Evolutionary conservation across 64 coral and sea anemone genomes (phyloP).

Genomic region (Montipora sp.): DNA sequence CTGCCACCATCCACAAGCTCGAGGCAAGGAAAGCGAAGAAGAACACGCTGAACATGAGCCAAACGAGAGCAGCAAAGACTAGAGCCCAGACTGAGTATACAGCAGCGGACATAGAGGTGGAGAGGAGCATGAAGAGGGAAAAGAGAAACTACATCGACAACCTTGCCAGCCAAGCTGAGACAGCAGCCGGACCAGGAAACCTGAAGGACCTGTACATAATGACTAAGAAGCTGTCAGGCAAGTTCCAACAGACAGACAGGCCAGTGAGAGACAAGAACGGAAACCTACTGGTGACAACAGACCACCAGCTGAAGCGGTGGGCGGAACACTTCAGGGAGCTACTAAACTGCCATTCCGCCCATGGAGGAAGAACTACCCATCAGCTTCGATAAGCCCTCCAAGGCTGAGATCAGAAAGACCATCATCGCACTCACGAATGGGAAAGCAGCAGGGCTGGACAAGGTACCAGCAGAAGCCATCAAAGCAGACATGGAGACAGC

Average conservation of each 20-base stretch:
- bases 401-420: background rate
- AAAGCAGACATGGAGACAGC: slow-evolving; percentile 1
- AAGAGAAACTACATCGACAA: background rate
- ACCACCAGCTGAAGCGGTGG: too few species aligned
- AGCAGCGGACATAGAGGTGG: background rate
- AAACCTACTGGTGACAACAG: too few species aligned
- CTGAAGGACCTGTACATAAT: background rate
- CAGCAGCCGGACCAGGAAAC: background rate
- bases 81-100: background rate
- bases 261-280: slow-evolving; percentile 14
- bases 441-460: slow-evolving; percentile 33
- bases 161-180: background rate
- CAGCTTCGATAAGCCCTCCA: background rate
- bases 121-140: background rate
- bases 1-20: background rate
- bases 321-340: too few species aligned
- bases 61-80: background rate
- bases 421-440: slow-evolving; percentile 36
- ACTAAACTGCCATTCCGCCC: too few species aligned
- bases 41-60: background rate
- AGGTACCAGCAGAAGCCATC: slow-evolving; percentile 21
- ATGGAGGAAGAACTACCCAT: background rate
- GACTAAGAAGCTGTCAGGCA: background rate
- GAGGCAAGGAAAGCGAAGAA: background rate
- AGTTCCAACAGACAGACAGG: background rate